A percentile compares a stretch with the other conserved stretches of the same genome.
Evolutionary conservation across 2,888 invertebrate genomes (phyloP).

Genomic region (Leucoma salicis): DNA sequence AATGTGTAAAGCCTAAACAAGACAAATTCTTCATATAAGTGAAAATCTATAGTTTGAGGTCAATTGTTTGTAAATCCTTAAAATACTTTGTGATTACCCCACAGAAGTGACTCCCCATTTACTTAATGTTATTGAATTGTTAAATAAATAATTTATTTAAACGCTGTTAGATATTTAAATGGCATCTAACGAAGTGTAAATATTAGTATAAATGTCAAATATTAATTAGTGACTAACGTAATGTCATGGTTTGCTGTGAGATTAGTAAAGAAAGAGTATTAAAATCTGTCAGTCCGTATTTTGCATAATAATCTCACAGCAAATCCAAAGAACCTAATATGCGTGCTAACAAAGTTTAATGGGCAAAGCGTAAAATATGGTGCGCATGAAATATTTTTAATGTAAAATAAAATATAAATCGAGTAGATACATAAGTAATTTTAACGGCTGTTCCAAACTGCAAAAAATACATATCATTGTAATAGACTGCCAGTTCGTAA

Average conservation of each 20-base stretch:
- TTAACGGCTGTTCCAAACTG: conserved; percentile 78
- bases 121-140: conserved; percentile 28
- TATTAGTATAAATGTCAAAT: conserved; percentile 23
- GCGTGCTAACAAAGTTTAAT: conserved; percentile 11
- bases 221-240: conserved; percentile 2
- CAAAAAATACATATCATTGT: conserved; percentile 81
- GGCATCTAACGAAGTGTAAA: conserved; percentile 31
- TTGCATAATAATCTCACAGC: conserved; percentile 26
- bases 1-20: neutral
- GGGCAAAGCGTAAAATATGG: conserved; percentile 24
- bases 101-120: conserved; percentile 28
- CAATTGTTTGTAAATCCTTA: conserved; percentile 21
- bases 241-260: conserved; percentile 43
- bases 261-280: conserved; percentile 13
- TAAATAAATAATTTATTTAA: conserved; percentile 34
- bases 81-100: conserved; percentile 26
- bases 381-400: conserved; percentile 17
- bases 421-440: conserved; percentile 41
- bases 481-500: conserved; percentile 77
- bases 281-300: conserved; percentile 1
- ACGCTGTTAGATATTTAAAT: conserved; percentile 32
- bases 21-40: conserved; percentile 3
- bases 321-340: conserved; percentile 17
- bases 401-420: neutral
- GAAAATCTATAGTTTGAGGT: conserved; percentile 14